Evolutionary conservation across 2,797 vertebrate species (phyloP).

Genomic region (Margarornis squamiger): DNA sequence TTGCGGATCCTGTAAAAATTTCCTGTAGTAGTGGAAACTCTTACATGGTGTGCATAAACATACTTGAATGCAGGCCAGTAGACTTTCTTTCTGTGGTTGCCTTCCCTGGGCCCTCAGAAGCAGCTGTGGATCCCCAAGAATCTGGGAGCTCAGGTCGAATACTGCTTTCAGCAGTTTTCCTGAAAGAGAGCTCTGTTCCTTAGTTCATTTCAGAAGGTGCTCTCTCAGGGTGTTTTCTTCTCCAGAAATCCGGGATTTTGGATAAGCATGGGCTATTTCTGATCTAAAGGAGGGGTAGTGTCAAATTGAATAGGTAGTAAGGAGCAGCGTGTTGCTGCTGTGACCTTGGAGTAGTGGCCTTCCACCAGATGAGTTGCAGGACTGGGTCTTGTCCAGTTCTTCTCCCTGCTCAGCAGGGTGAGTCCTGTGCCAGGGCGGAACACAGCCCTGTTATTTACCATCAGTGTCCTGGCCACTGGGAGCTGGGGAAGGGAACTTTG

Average conservation of each 20-base stretch:
- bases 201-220: not conserved
- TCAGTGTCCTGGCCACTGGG: not conserved
- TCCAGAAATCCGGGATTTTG: not conserved
- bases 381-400: not conserved
- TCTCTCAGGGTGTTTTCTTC: not conserved
- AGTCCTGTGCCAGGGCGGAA: not conserved
- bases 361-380: not conserved
- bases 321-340: not conserved
- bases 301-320: rapidly evolving
- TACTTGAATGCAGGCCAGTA: not conserved
- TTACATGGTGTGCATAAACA: not conserved
- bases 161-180: not conserved
- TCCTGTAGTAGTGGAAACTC: conserved; percentile 25
- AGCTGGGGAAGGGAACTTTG: not conserved
- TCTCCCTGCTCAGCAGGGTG: rapidly evolving
- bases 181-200: not conserved
- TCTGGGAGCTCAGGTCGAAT: not conserved
- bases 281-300: not conserved
- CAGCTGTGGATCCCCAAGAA: conserved; percentile 2
- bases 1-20: conserved; percentile 22
- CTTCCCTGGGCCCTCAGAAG: not conserved
- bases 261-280: not conserved
- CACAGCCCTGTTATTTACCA: rapidly evolving
- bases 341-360: not conserved
- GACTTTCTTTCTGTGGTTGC: not conserved